phyloP scores from a whole-genome alignment of 2,113 vertebrate species.

The Grus americana region DNA sequence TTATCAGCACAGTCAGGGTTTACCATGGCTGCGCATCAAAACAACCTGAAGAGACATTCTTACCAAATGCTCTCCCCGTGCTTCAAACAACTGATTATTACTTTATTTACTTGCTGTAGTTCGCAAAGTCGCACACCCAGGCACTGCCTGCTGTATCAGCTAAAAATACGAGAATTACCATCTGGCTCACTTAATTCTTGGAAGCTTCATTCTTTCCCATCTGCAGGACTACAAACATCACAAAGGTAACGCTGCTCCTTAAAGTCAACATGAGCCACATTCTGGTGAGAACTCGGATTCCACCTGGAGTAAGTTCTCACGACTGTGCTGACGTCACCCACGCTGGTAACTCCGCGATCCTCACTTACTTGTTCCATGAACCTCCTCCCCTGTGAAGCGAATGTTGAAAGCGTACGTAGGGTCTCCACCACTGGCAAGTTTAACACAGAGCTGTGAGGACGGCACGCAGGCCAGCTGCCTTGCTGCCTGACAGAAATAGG shows the following conservation, averaged over 20 bases:
- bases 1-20: neutral
- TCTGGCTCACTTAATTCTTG: neutral
- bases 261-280: accelerated
- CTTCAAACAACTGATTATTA: neutral
- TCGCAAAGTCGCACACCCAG: accelerated
- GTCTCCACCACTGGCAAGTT: constrained; percentile 93
- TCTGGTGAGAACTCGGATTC: neutral
- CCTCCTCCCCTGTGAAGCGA: constrained; percentile 96
- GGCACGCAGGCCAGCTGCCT: constrained; percentile 91
- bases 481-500: constrained; percentile 96
- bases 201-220: neutral
- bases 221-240: neutral
- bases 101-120: neutral
- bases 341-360: accelerated
- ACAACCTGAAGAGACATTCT: neutral
- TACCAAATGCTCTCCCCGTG: neutral
- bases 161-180: neutral
- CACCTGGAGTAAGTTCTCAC: neutral
- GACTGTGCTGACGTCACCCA: accelerated
- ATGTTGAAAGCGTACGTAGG: constrained; percentile 98
- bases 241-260: neutral
- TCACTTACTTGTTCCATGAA: constrained; percentile 94
- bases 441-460: constrained; percentile 95
- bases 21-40: accelerated
- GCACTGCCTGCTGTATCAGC: neutral